Base-by-base conservation (phyloP, 2,797 vertebrate genomes). In the Crypturellus tataupa region DNA sequence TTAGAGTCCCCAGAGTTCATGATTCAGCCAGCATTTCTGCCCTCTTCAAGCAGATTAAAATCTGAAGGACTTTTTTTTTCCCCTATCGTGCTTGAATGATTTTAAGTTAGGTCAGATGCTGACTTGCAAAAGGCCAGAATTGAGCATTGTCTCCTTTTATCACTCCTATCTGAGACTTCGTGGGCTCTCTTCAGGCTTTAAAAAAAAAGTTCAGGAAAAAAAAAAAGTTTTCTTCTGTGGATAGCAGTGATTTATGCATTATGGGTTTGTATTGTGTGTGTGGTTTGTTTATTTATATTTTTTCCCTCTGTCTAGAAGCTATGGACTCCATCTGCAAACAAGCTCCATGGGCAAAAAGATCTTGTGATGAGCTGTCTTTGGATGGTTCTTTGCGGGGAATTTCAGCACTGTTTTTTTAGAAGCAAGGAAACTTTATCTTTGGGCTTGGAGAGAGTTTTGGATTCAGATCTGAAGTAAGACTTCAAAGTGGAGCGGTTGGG, bases 41-140 rank as follows among this genome's bases (percentile, higher is more conserved):
- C 75, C 80, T 92, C 87, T 90, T 89, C 92, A 87, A 65, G 82
- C 15, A 89, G 90, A 82, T 65, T 90, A 42, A 94, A 90, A 90
- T 69, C 76, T 68, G 60, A 90, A 93, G 85, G 90, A 71, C 53
- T 75, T 14, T 25, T 39, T 39, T n/a, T 39, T 40, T n/a, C 35
- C 31, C 40, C 21, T 6, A 29, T 62, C 2, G 3, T 55, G 78
- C 65, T 68, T 80, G 77, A 89, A 91, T 51, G 79, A 86, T 94
- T 92, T 96, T 77, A 80, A 89, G 92, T 63, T 76, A 10, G 90
- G 87, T 79, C 90, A 92, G 92, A 87, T 89, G 89, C 77, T 96
- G 93, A 94, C 87, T 92, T 87, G 88, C 81, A 73, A 73, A 90
- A 91, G 93, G 51, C 62, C 87, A 84, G 76, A 88, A 75, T 93